phyloP scores from a whole-genome alignment of 1,140 invertebrate species.

The Hormaphis cornu region DNA sequence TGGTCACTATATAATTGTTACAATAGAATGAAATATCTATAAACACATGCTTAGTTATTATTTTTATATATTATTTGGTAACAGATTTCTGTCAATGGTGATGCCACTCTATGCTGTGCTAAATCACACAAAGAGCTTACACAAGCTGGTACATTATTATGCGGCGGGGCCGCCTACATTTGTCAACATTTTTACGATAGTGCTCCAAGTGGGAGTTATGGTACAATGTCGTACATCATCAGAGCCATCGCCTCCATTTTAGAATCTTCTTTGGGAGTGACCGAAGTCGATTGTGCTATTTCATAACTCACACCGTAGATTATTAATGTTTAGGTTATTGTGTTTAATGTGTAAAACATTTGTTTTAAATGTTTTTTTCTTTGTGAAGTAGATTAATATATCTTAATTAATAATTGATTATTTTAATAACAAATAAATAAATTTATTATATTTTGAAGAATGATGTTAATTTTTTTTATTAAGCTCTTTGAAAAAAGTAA shows the following conservation, averaged over 20 bases:
- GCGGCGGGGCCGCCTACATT: slow-evolving; percentile 85
- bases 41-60: slow-evolving; percentile 21
- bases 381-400: no score
- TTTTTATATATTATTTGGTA: slow-evolving; percentile 32
- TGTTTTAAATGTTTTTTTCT: no score
- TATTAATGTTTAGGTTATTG: no score
- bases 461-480: no score
- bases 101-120: slow-evolving; percentile 84
- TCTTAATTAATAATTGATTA: no score
- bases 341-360: no score
- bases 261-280: slow-evolving; percentile 41
- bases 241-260: slow-evolving; percentile 68
- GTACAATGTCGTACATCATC: slow-evolving; percentile 95
- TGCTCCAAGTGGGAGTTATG: slow-evolving; percentile 91
- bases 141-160: slow-evolving; percentile 57
- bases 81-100: slow-evolving; percentile 72
- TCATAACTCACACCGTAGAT: slow-evolving; percentile 1
- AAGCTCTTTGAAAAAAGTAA: no score
- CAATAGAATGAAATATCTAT: no score
- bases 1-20: no score
- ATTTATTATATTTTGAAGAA: no score
- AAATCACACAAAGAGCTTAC: slow-evolving; percentile 55
- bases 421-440: no score
- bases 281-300: neutral
- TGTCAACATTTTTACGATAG: slow-evolving; percentile 97